Evolutionary conservation across 2,797 vertebrate species (phyloP), one percentile per base, ranked within the genome.

Genomic region (Microctenopoma stevenorrisi): DNA sequence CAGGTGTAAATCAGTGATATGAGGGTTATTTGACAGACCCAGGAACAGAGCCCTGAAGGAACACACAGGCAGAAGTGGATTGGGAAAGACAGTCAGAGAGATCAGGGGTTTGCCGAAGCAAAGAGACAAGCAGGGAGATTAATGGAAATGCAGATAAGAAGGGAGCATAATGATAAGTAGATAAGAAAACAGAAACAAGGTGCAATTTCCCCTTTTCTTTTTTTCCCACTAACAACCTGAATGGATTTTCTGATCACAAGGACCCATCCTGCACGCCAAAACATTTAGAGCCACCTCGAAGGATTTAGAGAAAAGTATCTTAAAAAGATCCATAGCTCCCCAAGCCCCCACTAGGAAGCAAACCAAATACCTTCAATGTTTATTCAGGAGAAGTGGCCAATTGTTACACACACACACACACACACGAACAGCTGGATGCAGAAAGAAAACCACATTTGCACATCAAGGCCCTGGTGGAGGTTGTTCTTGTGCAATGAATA

Each of bases 1-100:
- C 91, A 97, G 91, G 85, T 96, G 96, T 71, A 97, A 91, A 65
- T 97, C 96, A 16, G 92, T 92, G 91, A 97, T 95, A 89, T 96
- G 96, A 69, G 95, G 96, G 83, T 97, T 97, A 88, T 95, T 94
- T 67, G 95, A 96, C 79, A 97, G 93, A 73, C 96, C 96, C 57
- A 96, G 93, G 81, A 97, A 95, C 66, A 97, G 93, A 50, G 95
- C 95, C 91, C 96, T 97, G 91, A 49, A 75, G 78, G 62, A 38
- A 75, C 71, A 81, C 55, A 78, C 44, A 75, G 53, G 35, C 59
- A 62, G 35, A 57, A 25, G 12, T 30, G 57, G 44, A 44, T 30
- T 59, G 37, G 33, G 12, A 49, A 52, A 61, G 14, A 40, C 38
- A 37, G 18, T 49, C 7, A 18, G 37, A 46, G 25, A 35, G 33